A percentile compares a stretch with the other conserved stretches of the same genome.
Conservation (phyloP, 2,797 vertebrate species). For the Brachyrhaphis roseni region DNA sequence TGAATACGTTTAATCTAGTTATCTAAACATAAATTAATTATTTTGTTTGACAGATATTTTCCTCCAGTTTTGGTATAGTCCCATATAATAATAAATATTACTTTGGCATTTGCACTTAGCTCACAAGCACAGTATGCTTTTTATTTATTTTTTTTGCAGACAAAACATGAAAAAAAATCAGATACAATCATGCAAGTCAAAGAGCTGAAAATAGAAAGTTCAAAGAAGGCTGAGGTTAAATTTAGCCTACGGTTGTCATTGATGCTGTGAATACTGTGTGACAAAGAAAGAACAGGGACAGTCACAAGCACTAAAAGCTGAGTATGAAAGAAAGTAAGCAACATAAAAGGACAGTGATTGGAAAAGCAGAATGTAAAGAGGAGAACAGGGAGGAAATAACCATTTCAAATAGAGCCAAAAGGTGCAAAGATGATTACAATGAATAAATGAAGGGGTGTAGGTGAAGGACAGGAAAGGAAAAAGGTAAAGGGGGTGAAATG, state of each 20-base stretch:
- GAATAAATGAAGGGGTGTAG: slow-evolving; percentile 9
- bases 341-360: neutral
- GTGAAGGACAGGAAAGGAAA: slow-evolving; percentile 19
- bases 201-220: neutral
- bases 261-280: neutral
- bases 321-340: neutral
- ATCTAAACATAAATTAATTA: neutral
- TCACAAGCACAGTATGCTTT: slow-evolving; percentile 6
- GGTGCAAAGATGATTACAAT: slow-evolving; percentile 3
- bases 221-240: slow-evolving; percentile 22
- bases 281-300: neutral
- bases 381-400: neutral
- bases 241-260: slow-evolving; percentile 14
- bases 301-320: neutral
- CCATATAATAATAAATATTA: slow-evolving; percentile 1
- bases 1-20: neutral
- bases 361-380: neutral
- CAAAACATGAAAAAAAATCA: neutral
- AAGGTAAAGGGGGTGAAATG: slow-evolving; percentile 9
- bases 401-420: neutral
- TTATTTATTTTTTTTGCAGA: slow-evolving; percentile 4
- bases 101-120: slow-evolving; percentile 19
- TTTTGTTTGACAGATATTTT: slow-evolving; percentile 12
- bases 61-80: neutral
- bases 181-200: neutral